Evolutionary conservation across 2,888 invertebrate genomes (phyloP).

Genomic region (Tinea pellionella): DNA sequence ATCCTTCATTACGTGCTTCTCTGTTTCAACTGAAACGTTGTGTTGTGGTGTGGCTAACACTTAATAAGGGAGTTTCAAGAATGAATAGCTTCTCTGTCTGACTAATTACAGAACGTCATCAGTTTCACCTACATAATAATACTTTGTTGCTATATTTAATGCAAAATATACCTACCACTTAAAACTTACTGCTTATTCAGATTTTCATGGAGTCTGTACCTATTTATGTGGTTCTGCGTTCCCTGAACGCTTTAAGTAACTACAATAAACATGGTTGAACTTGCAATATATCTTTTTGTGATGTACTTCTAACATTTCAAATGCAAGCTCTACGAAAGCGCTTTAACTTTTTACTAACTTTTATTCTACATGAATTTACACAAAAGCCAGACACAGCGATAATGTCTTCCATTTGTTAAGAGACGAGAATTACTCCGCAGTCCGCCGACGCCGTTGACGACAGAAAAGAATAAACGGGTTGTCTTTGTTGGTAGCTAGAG

Average conservation of each 20-base stretch:
- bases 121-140: background rate
- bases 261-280: background rate
- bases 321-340: slow-evolving; percentile 40
- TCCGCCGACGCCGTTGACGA: slow-evolving; percentile 33
- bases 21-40: background rate
- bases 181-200: too few species aligned
- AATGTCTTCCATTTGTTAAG: slow-evolving; percentile 63
- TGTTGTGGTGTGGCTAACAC: background rate
- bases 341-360: slow-evolving; percentile 51
- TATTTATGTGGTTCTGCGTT: too few species aligned
- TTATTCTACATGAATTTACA: slow-evolving; percentile 59
- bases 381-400: slow-evolving; percentile 56
- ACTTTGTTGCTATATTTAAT: too few species aligned
- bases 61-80: background rate
- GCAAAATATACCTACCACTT: too few species aligned
- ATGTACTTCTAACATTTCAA: slow-evolving; percentile 27
- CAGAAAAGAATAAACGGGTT: slow-evolving; percentile 53
- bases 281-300: background rate
- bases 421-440: slow-evolving; percentile 50
- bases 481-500: slow-evolving; percentile 48
- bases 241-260: background rate
- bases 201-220: too few species aligned
- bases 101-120: background rate
- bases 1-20: slow-evolving; percentile 3
- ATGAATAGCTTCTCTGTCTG: background rate